Percentiles rank a stretch among this genome's conserved stretches.
Conservation (phyloP, 2,113 vertebrate genomes). For the Notarius lentiginosus region DNA sequence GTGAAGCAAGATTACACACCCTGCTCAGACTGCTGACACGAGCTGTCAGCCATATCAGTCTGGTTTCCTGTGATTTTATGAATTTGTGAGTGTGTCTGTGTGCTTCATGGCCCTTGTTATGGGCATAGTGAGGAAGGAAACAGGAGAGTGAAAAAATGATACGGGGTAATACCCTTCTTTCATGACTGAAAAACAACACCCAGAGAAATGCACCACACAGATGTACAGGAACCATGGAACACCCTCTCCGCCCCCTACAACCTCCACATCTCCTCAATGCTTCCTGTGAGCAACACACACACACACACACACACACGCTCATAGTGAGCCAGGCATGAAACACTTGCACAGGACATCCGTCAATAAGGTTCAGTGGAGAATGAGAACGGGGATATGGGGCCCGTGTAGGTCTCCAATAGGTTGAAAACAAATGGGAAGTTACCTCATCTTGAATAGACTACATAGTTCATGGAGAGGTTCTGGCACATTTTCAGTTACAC, state of each 20-base stretch:
- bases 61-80: conserved; percentile 54
- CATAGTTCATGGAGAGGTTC: conserved; percentile 38
- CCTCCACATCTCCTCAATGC: conserved; percentile 33
- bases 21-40: conserved; percentile 36
- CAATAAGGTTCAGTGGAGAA: conserved; percentile 57
- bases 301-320: conserved; percentile 37
- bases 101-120: conserved; percentile 54
- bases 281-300: conserved; percentile 50
- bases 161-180: conserved; percentile 67
- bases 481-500: neutral
- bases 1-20: conserved; percentile 26
- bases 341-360: conserved; percentile 76
- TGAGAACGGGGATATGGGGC: conserved; percentile 47
- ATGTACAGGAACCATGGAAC: conserved; percentile 74
- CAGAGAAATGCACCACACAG: conserved; percentile 72
- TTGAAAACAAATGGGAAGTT: conserved; percentile 68
- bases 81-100: conserved; percentile 49
- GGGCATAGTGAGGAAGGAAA: conserved; percentile 68
- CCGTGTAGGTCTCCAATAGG: conserved; percentile 52
- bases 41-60: conserved; percentile 61
- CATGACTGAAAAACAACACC: conserved; percentile 69
- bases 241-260: conserved; percentile 31
- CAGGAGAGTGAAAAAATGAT: conserved; percentile 48
- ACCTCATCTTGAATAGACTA: conserved; percentile 54
- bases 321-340: conserved; percentile 64